These are phyloP conservation scores for Charaxes varanes DNA, from an alignment of 1,140 invertebrate species.

Conservation along the genomic window DNA sequence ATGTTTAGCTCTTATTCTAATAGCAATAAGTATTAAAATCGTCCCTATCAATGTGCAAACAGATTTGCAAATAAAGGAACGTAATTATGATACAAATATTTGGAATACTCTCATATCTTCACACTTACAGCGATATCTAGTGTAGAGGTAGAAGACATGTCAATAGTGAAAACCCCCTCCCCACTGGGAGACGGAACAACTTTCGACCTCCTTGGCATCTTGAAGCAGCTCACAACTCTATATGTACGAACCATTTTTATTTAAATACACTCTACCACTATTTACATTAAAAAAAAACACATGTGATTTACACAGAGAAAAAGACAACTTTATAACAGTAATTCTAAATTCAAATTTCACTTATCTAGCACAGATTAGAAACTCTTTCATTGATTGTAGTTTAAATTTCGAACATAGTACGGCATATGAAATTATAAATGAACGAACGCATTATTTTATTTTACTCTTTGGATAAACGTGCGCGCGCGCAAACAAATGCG, in stretches of 20 bases:
- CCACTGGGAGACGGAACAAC: slow-evolving; percentile 43
- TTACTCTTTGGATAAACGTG: too few relatives aligned
- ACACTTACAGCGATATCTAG: slow-evolving; percentile 56
- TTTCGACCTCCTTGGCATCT: slow-evolving; percentile 48
- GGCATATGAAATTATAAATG: not conserved
- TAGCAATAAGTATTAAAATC: too few relatives aligned
- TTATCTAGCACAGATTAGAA: slow-evolving; percentile 2
- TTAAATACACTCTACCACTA: too few relatives aligned
- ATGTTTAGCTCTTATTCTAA: too few relatives aligned
- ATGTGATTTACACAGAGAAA: slow-evolving; percentile 13
- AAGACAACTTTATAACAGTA: not conserved
- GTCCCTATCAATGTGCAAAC: too few relatives aligned
- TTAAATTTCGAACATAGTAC: slow-evolving; percentile 5
- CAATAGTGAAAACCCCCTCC: slow-evolving; percentile 57
- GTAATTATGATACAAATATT: too few relatives aligned
- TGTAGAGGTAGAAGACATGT: slow-evolving; percentile 59
- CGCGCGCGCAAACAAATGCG: slow-evolving; percentile 42
- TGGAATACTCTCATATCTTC: too few relatives aligned
- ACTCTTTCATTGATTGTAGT: not conserved
- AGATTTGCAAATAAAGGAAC: too few relatives aligned
- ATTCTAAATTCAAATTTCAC: not conserved
- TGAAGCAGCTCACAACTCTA: slow-evolving; percentile 50
- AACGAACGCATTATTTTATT: too few relatives aligned
- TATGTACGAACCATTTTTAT: slow-evolving; percentile 48
- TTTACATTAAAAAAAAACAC: slow-evolving; percentile 7